phyloP scores from a whole-genome alignment of 1,140 invertebrate species.

The Coboldia fuscipes region DNA sequence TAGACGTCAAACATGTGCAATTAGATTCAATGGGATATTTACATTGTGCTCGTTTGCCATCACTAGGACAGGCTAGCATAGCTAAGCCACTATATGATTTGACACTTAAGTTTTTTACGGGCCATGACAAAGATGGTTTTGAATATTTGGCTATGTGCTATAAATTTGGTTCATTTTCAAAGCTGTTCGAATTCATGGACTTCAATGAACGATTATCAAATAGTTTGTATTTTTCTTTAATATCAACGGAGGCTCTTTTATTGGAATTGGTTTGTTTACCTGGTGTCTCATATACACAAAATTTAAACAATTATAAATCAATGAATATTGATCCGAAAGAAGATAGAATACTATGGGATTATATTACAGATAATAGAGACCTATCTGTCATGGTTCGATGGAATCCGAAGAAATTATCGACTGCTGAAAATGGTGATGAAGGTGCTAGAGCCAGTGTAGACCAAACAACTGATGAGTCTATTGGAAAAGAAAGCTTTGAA shows the following conservation, averaged over 20 bases:
- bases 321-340: conserved; percentile 25
- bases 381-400: conserved; percentile 31
- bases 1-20: conserved; percentile 90
- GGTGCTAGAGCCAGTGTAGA: conserved; percentile 10
- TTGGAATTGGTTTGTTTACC: conserved; percentile 39
- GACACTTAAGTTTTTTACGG: conserved; percentile 67
- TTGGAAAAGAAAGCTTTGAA: conserved; percentile 16
- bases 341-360: conserved; percentile 24
- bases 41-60: conserved; percentile 46
- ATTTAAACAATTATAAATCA: conserved; percentile 13
- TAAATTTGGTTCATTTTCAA: conserved; percentile 82
- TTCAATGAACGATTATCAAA: conserved; percentile 60
- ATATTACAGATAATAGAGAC: conserved; percentile 33
- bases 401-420: conserved; percentile 25
- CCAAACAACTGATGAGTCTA: conserved; percentile 9
- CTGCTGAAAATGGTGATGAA: neutral
- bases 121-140: conserved; percentile 71
- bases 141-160: conserved; percentile 83
- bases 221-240: conserved; percentile 58
- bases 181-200: conserved; percentile 76
- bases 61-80: conserved; percentile 41
- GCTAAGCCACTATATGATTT: conserved; percentile 39
- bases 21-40: conserved; percentile 77
- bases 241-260: conserved; percentile 57
- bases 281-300: conserved; percentile 13